Base-by-base conservation (phyloP, 2,888 invertebrate species). In the Iselma pallidipennis region DNA sequence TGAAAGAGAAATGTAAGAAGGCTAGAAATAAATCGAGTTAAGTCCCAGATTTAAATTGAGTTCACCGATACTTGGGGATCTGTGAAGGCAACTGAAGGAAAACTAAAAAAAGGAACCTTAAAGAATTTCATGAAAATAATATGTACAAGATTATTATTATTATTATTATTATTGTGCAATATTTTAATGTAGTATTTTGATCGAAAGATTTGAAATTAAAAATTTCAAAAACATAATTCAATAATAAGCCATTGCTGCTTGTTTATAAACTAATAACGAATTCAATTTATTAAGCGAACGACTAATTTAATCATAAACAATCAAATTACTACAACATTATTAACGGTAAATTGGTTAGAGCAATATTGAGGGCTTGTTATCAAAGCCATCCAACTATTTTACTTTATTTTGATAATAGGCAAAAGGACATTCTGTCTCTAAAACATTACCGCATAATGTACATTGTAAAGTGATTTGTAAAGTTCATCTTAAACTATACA, bases 241-340 rank as follows among this genome's bases (percentile, higher is more conserved):
- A 62, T 62, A 62, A 58, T 51, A 58, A 62, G 49, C 63, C 55
- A 63, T 56, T 55, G 53, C 53, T 51, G 63, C 63, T 63, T 61
- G 59, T 63, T 63, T 63, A 59, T 59, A 63, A 63, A 63, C 63
- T 63, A 59, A 63, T 63, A 63, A 63, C 52, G 55, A 63, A 63
- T 63, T 63, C 55, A 63, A 58, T 63, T 63, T 63, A 63, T 63
- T 63, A 63, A 56, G 58, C 59, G 63, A 59, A 55, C 63, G 56
- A 55, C 59, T 63, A 63, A 63, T 63, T 63, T 56, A 56, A 63
- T 63, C 56, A 63, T 51, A 63, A 63, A 63, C 63, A 63, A 63
- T 63, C 59, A 59, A 63, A 59, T 63, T 63, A 63, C 55, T 49
- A 49, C 52, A 53, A 63, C 63, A 63, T 63, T 56, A 63, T 63